Evolutionary conservation across 2,888 invertebrate genomes (phyloP).

Genomic region (Seira sanloemensis): DNA sequence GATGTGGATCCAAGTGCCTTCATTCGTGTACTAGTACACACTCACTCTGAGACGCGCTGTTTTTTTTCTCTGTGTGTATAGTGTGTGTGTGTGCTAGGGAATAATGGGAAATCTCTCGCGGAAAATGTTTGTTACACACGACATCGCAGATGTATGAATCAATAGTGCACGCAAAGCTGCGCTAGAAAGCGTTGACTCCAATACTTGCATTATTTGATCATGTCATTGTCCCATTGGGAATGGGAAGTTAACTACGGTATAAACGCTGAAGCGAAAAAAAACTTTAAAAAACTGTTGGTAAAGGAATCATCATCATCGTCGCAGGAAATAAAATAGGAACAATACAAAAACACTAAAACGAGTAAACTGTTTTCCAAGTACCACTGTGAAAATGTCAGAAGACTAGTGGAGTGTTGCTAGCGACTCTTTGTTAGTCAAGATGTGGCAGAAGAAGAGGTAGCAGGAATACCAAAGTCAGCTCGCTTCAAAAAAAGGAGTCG

Average conservation of each 20-base stretch:
- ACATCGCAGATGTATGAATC: constrained; percentile 37
- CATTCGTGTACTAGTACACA: too few relatives aligned
- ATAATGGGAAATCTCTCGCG: constrained; percentile 21
- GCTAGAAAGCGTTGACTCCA: constrained; percentile 19
- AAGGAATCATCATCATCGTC: background rate
- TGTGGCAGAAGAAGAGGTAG: background rate
- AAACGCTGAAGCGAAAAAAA: background rate
- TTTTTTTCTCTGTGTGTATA: too few relatives aligned
- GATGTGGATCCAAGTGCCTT: too few relatives aligned
- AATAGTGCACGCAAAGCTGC: constrained; percentile 46
- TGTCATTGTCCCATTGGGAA: constrained; percentile 54
- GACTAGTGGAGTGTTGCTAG: background rate
- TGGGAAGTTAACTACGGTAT: constrained; percentile 22
- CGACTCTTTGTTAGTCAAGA: background rate
- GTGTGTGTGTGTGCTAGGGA: too few relatives aligned
- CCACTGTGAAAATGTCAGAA: background rate
- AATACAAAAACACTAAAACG: background rate
- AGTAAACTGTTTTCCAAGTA: background rate
- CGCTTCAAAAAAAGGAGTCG: background rate
- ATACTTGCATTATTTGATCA: constrained; percentile 1
- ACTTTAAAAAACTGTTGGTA: background rate
- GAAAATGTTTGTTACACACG: constrained; percentile 49
- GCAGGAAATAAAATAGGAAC: background rate
- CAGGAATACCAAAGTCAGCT: background rate
- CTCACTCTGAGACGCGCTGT: too few relatives aligned